Base-by-base conservation (phyloP, 1,140 invertebrate genomes). In the Heliothis subflexa region DNA sequence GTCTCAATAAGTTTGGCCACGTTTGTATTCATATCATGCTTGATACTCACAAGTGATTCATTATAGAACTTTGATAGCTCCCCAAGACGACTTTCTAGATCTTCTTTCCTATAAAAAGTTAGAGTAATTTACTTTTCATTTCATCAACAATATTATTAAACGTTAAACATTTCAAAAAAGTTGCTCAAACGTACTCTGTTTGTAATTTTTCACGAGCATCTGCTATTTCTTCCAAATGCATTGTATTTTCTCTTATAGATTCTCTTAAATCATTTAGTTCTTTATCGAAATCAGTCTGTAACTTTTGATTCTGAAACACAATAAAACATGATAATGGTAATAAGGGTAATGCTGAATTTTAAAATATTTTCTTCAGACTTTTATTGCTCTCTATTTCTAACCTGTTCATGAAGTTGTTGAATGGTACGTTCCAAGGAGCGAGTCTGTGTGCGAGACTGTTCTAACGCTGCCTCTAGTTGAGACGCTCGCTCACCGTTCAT, bases 211-310 rank as follows among this genome's bases (percentile, higher is more conserved):
- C 87, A 10, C 90, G 88, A 57, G 88, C 89, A 28, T 82, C 80
- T 7, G 85, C 89, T 70, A 94, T 94, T 76, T 91, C 86, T 84
- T 93, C 89, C 61, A 94, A 86, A 81, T 92, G 86, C 3, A 54
- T 76, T 9, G 86, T 91, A 71, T 93, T 92, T 76, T 88, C 85
- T 74, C 81, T 84, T 14, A 93, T 89, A 14, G 86, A 91, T 78
- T 88, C 85, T 7, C 86, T 92, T 72, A 94, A 83, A 68, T 89
- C 89, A 14, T 81, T 86, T 2, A 94, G 83, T 82, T 92, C 88
- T 25, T 84, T 82, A 78, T 91, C 88, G 72, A 89, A 93, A 68
- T 91, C 89, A 28, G 49, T 55, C 85, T 91, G 87, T 50, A 93
- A 74, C 64, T 85, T 83, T 78, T 88, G 64, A 73, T 92, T 93